phyloP scores from a whole-genome alignment of 35 echinoderm and acorn worm genomes.

The Ophioderma brevispina region DNA sequence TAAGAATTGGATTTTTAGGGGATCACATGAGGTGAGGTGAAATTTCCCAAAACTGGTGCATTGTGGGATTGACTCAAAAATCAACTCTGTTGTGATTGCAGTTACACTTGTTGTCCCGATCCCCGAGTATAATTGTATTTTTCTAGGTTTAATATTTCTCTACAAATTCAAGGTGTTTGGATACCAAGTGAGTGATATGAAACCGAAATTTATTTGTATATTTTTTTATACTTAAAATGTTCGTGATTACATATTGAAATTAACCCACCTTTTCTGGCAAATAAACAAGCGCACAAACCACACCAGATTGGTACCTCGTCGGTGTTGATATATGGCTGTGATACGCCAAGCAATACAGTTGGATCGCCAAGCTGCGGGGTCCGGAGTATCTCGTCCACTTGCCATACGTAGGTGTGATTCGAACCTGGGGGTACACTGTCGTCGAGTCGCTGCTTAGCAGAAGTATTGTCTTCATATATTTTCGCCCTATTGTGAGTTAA shows the following conservation, averaged over 20 bases:
- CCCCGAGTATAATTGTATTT: too few relatives aligned
- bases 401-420: conserved; percentile 73
- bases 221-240: background rate
- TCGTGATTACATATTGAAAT: background rate
- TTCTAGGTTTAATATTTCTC: too few relatives aligned
- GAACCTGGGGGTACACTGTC: conserved; percentile 58
- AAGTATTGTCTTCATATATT: conserved; percentile 70
- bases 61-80: too few relatives aligned
- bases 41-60: too few relatives aligned
- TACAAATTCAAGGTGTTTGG: too few relatives aligned
- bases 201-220: too few relatives aligned
- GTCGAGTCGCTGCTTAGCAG: conserved; percentile 55
- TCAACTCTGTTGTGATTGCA: too few relatives aligned
- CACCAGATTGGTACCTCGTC: conserved; percentile 61
- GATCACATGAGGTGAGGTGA: too few relatives aligned
- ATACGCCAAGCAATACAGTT: conserved; percentile 79
- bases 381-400: conserved; percentile 39
- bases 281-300: conserved; percentile 46
- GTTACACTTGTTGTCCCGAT: too few relatives aligned
- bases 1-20: too few relatives aligned
- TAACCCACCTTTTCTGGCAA: conserved; percentile 65
- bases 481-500: too few relatives aligned
- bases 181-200: too few relatives aligned
- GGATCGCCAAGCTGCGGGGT: conserved; percentile 49
- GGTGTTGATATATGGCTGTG: conserved; percentile 73